These are phyloP conservation scores for Okapia johnstoni DNA, from an alignment of 2,113 vertebrate genomes.

Conservation along the genomic window DNA sequence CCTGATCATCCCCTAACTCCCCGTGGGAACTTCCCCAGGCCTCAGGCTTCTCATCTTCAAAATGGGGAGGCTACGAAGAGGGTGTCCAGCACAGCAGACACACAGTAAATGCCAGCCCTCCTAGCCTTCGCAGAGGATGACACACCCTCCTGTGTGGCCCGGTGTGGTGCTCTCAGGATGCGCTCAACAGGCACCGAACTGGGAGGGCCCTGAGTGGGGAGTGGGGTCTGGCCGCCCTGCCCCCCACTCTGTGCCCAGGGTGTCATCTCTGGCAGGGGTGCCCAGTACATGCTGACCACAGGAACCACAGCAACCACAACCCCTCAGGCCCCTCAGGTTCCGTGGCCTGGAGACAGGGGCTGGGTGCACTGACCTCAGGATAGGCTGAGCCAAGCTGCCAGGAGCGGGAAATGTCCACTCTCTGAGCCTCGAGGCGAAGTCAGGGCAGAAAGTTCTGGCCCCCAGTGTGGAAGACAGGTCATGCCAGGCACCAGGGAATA, in stretches of 20 bases:
- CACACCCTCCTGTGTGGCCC: background rate
- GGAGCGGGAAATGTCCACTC: background rate
- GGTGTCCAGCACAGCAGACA: rapidly evolving
- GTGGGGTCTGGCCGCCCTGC: background rate
- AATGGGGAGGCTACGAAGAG: background rate
- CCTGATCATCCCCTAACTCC: background rate
- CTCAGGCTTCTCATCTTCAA: background rate
- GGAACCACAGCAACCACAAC: rapidly evolving
- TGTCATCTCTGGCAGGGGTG: background rate
- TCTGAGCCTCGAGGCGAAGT: background rate
- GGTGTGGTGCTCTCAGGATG: background rate
- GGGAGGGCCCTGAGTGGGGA: background rate
- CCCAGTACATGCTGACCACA: rapidly evolving
- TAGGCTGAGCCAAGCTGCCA: rapidly evolving
- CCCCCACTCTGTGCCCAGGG: background rate
- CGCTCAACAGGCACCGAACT: background rate
- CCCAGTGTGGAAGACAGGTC: background rate
- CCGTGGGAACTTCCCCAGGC: background rate
- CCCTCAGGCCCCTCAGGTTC: background rate
- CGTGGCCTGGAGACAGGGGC: background rate
- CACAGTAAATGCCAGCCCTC: too few relatives aligned
- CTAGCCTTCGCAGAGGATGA: background rate
- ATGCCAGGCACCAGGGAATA: constrained; percentile 13
- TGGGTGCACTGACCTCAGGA: background rate
- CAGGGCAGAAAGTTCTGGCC: background rate